These are phyloP conservation scores for Notarius quadriscutis DNA, from an alignment of 2,113 vertebrate genomes.

Conservation along the genomic window DNA sequence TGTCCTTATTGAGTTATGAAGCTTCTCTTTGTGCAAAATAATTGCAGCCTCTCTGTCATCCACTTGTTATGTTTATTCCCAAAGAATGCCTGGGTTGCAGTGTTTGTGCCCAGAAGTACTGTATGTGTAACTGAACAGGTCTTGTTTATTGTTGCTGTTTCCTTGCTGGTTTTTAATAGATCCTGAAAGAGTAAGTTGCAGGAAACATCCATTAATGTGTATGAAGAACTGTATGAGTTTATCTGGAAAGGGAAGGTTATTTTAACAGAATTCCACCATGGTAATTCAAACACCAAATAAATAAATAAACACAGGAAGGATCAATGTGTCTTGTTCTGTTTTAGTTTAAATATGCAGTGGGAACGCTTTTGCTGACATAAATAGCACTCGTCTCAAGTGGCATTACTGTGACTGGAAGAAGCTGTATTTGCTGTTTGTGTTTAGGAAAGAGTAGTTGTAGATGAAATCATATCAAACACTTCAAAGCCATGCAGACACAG, in stretches of 20 bases:
- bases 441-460: constrained; percentile 4
- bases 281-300: not conserved
- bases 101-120: constrained; percentile 35
- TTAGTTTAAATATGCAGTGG: not conserved
- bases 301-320: not conserved
- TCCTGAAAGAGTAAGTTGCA: constrained; percentile 40
- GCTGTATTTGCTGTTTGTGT: constrained; percentile 17
- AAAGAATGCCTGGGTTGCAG: constrained; percentile 56
- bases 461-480: constrained; percentile 45
- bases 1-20: constrained; percentile 80
- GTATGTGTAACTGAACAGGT: constrained; percentile 38
- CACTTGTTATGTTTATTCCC: constrained; percentile 62
- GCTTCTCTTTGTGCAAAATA: constrained; percentile 69
- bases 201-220: constrained; percentile 33
- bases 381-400: constrained; percentile 15
- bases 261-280: not conserved
- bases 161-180: constrained; percentile 41
- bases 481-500: constrained; percentile 42
- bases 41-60: constrained; percentile 67
- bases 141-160: constrained; percentile 42
- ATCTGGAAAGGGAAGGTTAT: not conserved
- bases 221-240: not conserved
- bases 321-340: not conserved
- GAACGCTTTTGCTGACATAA: constrained; percentile 29
- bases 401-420: constrained; percentile 2